Evolutionary conservation across 2,888 invertebrate species (phyloP).

Genomic region (Thecocarcelia acutangulata): DNA sequence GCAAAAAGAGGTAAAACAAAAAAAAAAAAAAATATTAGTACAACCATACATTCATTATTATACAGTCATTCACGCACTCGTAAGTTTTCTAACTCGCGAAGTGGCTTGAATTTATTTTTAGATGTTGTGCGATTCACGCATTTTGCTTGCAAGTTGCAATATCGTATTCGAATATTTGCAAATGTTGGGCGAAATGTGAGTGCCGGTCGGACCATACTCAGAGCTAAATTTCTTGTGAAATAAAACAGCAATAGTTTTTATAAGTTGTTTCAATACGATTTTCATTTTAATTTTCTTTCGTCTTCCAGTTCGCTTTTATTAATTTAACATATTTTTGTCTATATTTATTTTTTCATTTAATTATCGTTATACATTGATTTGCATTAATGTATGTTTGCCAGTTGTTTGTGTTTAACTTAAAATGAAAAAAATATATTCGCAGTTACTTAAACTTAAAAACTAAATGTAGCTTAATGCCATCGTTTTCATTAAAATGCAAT

Average conservation of each 20-base stretch:
- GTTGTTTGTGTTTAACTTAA: conserved; percentile 48
- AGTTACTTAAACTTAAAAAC: conserved; percentile 56
- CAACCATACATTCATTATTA: too few species aligned
- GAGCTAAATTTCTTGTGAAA: too few species aligned
- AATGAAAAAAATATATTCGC: conserved; percentile 57
- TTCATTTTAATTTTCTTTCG: conserved; percentile 52
- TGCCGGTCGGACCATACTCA: too few species aligned
- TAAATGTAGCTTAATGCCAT: conserved; percentile 66
- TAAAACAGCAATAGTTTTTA: conserved; percentile 15
- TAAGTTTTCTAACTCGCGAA: too few species aligned
- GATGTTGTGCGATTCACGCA: too few species aligned
- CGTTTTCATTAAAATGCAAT: conserved; percentile 68
- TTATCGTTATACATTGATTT: conserved; percentile 65
- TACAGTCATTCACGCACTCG: too few species aligned
- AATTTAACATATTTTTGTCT: conserved; percentile 52
- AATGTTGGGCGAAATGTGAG: too few species aligned
- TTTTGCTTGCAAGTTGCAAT: too few species aligned
- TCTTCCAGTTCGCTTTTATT: conserved; percentile 55
- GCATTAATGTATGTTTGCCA: conserved; percentile 29
- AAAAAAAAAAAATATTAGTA: too few species aligned
- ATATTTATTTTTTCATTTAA: conserved; percentile 59
- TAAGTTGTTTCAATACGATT: conserved; percentile 56
- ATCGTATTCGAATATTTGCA: too few species aligned
- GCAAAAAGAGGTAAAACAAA: too few species aligned
- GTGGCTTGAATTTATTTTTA: too few species aligned